A percentile compares a stretch with the other conserved stretches of the same genome.
phyloP scores from a whole-genome alignment of 2,797 vertebrate genomes.

The Liasis olivaceus region DNA sequence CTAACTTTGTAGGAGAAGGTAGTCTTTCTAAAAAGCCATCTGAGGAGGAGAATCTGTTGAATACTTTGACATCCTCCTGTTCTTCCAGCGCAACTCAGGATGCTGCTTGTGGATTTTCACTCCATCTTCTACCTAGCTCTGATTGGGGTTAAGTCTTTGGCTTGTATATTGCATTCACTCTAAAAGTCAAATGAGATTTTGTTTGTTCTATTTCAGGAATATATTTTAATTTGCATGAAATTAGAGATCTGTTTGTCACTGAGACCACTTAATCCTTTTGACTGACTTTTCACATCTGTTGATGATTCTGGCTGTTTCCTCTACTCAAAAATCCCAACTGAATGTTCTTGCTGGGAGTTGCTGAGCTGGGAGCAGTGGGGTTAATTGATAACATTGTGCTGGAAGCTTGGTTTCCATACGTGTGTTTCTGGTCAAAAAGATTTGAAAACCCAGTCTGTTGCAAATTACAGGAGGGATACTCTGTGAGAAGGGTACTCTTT shows the following conservation, averaged over 20 bases:
- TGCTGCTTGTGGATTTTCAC: background rate
- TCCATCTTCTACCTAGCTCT: background rate
- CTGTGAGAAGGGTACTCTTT: background rate
- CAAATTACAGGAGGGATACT: background rate
- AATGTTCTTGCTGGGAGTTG: background rate
- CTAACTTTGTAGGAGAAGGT: background rate
- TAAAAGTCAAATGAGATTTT: background rate
- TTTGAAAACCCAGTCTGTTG: background rate
- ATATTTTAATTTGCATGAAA: background rate
- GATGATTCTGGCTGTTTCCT: background rate
- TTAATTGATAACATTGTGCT: background rate
- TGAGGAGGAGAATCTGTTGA: background rate
- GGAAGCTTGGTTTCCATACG: background rate
- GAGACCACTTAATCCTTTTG: background rate
- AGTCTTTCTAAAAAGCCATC: background rate
- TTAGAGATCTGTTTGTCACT: background rate
- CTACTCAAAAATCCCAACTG: background rate
- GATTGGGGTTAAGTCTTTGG: background rate
- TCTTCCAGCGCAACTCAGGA: background rate
- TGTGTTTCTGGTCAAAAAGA: background rate
- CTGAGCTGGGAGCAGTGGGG: background rate
- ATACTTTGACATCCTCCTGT: background rate
- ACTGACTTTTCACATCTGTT: background rate
- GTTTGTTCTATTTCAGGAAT: background rate
- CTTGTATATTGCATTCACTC: background rate